phyloP scores from a whole-genome alignment of 2,797 vertebrate species.

The Pygocentrus nattereri region DNA sequence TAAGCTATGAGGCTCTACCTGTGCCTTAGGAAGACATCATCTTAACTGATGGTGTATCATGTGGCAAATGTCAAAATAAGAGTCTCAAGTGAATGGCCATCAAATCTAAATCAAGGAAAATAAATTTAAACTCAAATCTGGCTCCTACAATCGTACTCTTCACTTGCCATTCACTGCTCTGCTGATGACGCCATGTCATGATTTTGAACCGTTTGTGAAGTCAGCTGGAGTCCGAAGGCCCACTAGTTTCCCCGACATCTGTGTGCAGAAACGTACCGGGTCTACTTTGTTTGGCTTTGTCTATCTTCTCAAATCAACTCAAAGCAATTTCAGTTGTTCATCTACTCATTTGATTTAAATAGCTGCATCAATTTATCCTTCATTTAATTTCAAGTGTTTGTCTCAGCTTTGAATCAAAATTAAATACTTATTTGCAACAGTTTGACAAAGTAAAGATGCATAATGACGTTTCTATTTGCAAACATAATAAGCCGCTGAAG shows the following conservation, averaged over 20 bases:
- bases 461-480: constrained; percentile 29
- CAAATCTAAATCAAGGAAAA: too few species aligned
- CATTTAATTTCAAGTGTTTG: constrained; percentile 24
- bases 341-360: constrained; percentile 15
- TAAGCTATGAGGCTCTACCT: too few species aligned
- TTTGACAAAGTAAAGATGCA: constrained; percentile 7
- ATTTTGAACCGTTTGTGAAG: too few species aligned
- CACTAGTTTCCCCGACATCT: constrained; percentile 17
- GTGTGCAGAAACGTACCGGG: constrained; percentile 8
- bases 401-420: constrained; percentile 21
- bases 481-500: constrained; percentile 9
- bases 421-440: not conserved
- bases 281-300: constrained; percentile 4
- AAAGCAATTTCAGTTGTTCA: constrained; percentile 1
- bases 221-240: too few species aligned
- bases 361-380: not conserved
- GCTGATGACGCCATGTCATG: too few species aligned
- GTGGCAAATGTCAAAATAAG: too few species aligned
- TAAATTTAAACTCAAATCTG: too few species aligned
- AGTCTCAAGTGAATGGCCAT: too few species aligned
- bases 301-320: constrained; percentile 1
- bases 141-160: too few species aligned
- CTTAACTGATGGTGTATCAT: too few species aligned
- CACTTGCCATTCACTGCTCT: too few species aligned
- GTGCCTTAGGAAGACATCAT: too few species aligned